Evolutionary conservation across 2,113 vertebrate genomes (phyloP), one percentile per base, ranked within the genome.

Genomic region (Gymnobelideus leadbeateri): DNA sequence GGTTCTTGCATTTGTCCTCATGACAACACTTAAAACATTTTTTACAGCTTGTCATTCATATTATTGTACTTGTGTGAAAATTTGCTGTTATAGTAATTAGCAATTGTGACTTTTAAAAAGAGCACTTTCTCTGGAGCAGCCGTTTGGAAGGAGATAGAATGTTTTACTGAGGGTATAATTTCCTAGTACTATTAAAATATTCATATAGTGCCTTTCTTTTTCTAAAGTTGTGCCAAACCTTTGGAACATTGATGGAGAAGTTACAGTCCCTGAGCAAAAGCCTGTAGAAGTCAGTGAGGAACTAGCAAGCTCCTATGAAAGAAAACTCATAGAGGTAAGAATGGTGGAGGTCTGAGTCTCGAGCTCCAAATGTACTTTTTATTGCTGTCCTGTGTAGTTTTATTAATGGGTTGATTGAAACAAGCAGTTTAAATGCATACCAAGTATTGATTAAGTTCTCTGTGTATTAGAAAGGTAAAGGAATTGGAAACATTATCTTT

Each of bases 251-350:
- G 99, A 99, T 92, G 98, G 98, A 8, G 99, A 99, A 95, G 96
- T 99, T 68, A 97, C 98, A 0, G 95, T 98, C 77, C 98, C 98
- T 2, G 99, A 99, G 95, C 99, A 99, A 97, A 99, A 99, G 97
- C 99, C 98, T 31, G 98, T 99, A 89, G 99, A 99, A 51, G 99
- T 99, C 94, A 98, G 99, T 0, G 99, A 99, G 96, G 99, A 99
- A 89, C 98, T 99, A 14, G 99, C 99, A 1, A 99, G 98, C 97
- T 99, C 99, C 96, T 99, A 99, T 0, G 99, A 99, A 97, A 99
- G 99, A 68, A 99, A 99, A 97, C 99, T 99, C 95, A 99, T 99
- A 0, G 99, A 99, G 99, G 99, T 99, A 98, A 99, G 97, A 89
- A 92, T 50, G 0, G 8, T 4, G n/a, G 3, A 1, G 49, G 8